Evolutionary conservation across 2,888 invertebrate species (phyloP), one percentile per base, ranked within the genome.

Genomic region (Perizoma flavofasciatum): DNA sequence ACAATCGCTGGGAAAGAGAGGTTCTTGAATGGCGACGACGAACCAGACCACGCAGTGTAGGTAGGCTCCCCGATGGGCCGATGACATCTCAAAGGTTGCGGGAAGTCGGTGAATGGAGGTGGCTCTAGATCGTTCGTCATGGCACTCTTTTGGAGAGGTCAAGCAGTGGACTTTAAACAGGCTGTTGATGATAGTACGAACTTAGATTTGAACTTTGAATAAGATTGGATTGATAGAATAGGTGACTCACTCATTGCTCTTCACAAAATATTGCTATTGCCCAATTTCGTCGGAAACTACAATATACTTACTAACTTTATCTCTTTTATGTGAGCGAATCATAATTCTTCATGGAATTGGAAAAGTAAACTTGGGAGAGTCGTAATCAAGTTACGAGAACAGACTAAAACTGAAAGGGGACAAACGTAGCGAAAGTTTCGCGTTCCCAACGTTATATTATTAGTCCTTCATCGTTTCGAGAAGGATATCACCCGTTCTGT

Each of bases 401-500:
- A 61, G 60, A 69, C 63, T 44, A 46, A 59, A 74, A 75, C 64
- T 70, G 64, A 63, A 70, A 70, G 69, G 69, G 68, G 68, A 74
- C 70, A 70, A 74, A 67, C 69, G 66, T 64, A 62, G 66, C 63
- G 58, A 55, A 72, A 75, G 67, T 75, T 75, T 63, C 65, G 61
- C 61, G 66, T 55, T 65, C 68, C 69, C 65, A 73, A 70, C 66
- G 66, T 69, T 55, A 60, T 75, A 75, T 70, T 72, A 71, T 69
- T 75, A 74, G 70, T 70, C 61, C 59, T 68, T 65, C 37, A 55
- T 66, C 59, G 64, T 62, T 59, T 66, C 49, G 61, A 59, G 70
- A 74, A 75, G 73, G 73, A 71, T 74, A 75, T 71, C 72, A 76
- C 57, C 72, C 73, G 71, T 71, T 65, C 65, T 43, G 69, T 75